Evolutionary conservation across 2,113 vertebrate genomes (phyloP), one percentile per base, ranked within the genome.

Genomic region (Chauna torquata): DNA sequence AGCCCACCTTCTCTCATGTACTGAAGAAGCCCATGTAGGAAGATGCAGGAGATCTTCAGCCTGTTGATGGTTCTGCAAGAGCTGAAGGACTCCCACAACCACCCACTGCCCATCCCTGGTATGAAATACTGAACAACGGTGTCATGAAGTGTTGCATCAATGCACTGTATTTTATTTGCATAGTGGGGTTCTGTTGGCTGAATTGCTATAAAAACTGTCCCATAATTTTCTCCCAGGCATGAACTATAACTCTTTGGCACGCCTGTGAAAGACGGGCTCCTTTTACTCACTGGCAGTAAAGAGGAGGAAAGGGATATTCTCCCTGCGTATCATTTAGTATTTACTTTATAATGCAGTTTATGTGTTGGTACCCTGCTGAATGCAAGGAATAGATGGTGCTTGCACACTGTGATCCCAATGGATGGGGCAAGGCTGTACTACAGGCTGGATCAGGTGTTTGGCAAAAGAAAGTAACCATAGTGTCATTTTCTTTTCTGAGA

Each of bases 41-140:
- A 1, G 12, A 36, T 12, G 16, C 30, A 74, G 68, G 36, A 78
- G 90, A n/a, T 4, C n/a, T 82, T 34, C 4, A 38, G 34, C 47
- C 57, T 36, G 9, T 9, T 1, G 2, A 11, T n/a, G 47, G 19
- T 57, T 80, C 44, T 76, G 49, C 17, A 47, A 64, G 45, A 78
- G 17, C 71, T 9, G 34, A 78, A 68, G 47, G 44, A 55, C 25
- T 49, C 27, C 28, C 30, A 38, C 18, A 75, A 44, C 28, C 49
- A 79, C 44, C 34, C 40, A 61, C 45, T 1, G 0, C 8, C 49
- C 70, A 45, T 47, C 59, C 36, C 65, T 2, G 0, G 4, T 23
- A 22, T 79, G 44, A 92, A 88, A 79, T 79, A 85, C 61, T 25
- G 59, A 87, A 27, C 23, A 23, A 81, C 38, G 69, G 55, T 90